Percentiles rank a stretch among this genome's conserved stretches.
These are phyloP conservation scores for Peromyscus californicus DNA, from an alignment of 2,113 vertebrate genomes.

Conservation along the genomic window DNA sequence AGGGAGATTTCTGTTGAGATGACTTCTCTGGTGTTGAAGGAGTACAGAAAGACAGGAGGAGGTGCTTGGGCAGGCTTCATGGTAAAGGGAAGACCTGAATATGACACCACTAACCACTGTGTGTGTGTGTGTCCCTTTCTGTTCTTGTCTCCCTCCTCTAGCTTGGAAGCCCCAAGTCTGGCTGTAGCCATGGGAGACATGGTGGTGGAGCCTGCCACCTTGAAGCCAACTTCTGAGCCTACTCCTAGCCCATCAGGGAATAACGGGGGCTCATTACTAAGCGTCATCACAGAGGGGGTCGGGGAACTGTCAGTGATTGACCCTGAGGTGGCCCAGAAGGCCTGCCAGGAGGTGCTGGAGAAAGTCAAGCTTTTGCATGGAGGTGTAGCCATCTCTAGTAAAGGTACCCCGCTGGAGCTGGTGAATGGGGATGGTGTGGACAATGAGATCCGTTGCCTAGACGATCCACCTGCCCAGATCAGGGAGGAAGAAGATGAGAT, in stretches of 20 bases:
- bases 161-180: conserved; percentile 69
- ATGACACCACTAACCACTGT: conserved; percentile 60
- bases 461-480: conserved; percentile 81
- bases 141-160: conserved; percentile 57
- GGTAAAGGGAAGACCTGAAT: background rate
- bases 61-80: background rate
- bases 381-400: background rate
- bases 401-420: conserved; percentile 52
- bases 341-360: conserved; percentile 95
- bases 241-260: conserved; percentile 76
- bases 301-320: conserved; percentile 94
- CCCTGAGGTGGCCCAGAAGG: conserved; percentile 93
- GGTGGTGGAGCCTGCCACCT: conserved; percentile 83
- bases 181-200: conserved; percentile 88
- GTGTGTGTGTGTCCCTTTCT: conserved; percentile 67
- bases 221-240: conserved; percentile 79
- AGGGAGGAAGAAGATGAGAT: conserved; percentile 87
- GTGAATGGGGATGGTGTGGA: conserved; percentile 86
- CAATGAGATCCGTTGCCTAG: conserved; percentile 81
- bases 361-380: conserved; percentile 91
- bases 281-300: conserved; percentile 93
- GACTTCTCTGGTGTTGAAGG: conserved; percentile 34
- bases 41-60: conserved; percentile 28
- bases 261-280: conserved; percentile 86
- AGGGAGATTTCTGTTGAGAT: background rate